phyloP scores from a whole-genome alignment of 2,888 invertebrate genomes.

The Chloromyia formosa region DNA sequence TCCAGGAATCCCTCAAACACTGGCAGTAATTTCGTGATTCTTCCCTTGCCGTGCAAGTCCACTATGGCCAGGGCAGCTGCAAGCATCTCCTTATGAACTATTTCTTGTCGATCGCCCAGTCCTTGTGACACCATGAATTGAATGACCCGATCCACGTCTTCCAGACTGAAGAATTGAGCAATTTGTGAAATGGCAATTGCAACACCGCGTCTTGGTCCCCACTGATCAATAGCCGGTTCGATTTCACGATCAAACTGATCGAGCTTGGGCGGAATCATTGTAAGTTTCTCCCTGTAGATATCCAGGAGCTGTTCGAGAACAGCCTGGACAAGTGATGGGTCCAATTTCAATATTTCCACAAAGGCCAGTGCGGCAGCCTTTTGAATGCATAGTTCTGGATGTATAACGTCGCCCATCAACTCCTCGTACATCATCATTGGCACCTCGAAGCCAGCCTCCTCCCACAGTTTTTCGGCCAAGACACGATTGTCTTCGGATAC shows the following conservation, averaged over 20 bases:
- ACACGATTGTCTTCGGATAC: conserved; percentile 76
- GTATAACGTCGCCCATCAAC: conserved; percentile 75
- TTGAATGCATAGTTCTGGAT: conserved; percentile 84
- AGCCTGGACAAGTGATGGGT: conserved; percentile 66
- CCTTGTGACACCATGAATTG: conserved; percentile 87
- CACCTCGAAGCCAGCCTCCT: conserved; percentile 65
- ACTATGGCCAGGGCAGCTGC: conserved; percentile 92
- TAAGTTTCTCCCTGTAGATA: conserved; percentile 79
- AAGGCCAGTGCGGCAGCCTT: conserved; percentile 83
- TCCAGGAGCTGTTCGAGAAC: conserved; percentile 74
- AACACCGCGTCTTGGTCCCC: conserved; percentile 89
- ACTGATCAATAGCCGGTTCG: conserved; percentile 86
- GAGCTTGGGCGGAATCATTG: conserved; percentile 83
- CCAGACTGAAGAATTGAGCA: conserved; percentile 71
- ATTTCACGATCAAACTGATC: conserved; percentile 93
- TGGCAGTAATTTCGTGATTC: conserved; percentile 80
- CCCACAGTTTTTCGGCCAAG: conserved; percentile 73
- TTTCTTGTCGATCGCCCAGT: conserved; percentile 84
- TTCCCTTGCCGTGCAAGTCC: conserved; percentile 89
- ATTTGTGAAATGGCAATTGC: conserved; percentile 84
- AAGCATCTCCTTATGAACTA: conserved; percentile 89
- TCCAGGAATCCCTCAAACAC: conserved; percentile 94
- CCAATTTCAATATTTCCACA: conserved; percentile 71
- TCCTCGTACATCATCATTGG: conserved; percentile 64
- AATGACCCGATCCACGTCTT: conserved; percentile 76